Base-by-base conservation (phyloP, 2,888 invertebrate genomes). In the Acrocyrtus sp. region DNA sequence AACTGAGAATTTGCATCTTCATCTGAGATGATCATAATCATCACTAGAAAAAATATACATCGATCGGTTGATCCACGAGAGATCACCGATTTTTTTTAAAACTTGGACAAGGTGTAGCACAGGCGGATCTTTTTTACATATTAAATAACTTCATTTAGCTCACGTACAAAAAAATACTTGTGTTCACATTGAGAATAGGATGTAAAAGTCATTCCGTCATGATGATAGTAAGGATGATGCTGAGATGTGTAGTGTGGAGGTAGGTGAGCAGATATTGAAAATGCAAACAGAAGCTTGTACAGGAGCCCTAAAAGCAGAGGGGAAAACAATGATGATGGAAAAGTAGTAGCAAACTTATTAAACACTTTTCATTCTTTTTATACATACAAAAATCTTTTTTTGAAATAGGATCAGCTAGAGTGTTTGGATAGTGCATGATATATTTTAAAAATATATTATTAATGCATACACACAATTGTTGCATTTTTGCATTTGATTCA, bases 1-100 rank as follows among this genome's bases (percentile, higher is more conserved):
- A 19, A 47, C 21, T n/a, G 17, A 68, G 41, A 58, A 51, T 60
- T 60, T 68, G 43, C 60, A 58, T 58, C 58, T 17, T 58, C 45
- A 58, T 58, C 45, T n/a, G n/a, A n/a, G n/a, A n/a, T n/a, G n/a
- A n/a, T n/a, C n/a, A n/a, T n/a, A n/a, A n/a, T n/a, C n/a, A n/a
- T n/a, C n/a, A n/a, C n/a, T n/a, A n/a, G n/a, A n/a, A n/a, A n/a
- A n/a, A 19, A 29, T 22, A 29, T 34, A 48, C 56, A 24, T 51
- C 51, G n/a, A 65, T 48, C 48, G 29, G 3, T 26, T 27, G 17
- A 12, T 34, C 24, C 24, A 51, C 24, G 39, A 48, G 47, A 48
- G 60, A 24, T 5, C 51, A 51, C 24, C n/a, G n/a, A n/a, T n/a
- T n/a, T n/a, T n/a, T n/a, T n/a, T n/a, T n/a, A 47, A 45, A 45